Evolutionary conservation across 2,113 vertebrate genomes (phyloP).

Genomic region (Otus sunia): DNA sequence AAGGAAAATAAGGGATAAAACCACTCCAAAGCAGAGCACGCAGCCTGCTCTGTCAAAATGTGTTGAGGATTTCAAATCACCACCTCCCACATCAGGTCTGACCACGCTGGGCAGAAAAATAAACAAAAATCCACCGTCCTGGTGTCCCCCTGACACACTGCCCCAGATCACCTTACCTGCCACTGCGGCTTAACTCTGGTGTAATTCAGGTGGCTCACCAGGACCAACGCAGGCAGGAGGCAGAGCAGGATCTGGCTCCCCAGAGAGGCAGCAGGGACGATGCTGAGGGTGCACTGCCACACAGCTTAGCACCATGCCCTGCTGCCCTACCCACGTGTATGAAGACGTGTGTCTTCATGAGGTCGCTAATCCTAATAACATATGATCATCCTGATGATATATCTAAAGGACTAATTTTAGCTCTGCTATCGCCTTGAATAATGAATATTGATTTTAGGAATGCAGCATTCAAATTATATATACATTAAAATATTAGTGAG

Average conservation of each 20-base stretch:
- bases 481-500: not conserved
- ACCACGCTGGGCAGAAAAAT: not conserved
- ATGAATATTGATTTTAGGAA: not conserved
- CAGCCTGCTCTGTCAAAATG: not conserved
- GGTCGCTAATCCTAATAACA: not conserved
- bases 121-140: not conserved
- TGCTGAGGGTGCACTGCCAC: not conserved
- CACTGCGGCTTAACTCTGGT: rapidly evolving
- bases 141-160: not conserved
- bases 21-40: not conserved
- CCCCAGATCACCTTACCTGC: not conserved
- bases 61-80: not conserved
- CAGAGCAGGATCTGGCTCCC: not conserved
- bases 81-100: not conserved
- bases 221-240: not conserved
- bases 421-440: not conserved
- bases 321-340: not conserved
- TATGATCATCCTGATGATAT: not conserved
- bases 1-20: not conserved
- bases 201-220: not conserved
- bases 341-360: not conserved
- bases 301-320: not conserved
- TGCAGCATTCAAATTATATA: not conserved
- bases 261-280: rapidly evolving
- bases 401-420: not conserved